These are phyloP conservation scores for Excalfactoria chinensis DNA, from an alignment of 2,113 vertebrate genomes.

Conservation along the genomic window DNA sequence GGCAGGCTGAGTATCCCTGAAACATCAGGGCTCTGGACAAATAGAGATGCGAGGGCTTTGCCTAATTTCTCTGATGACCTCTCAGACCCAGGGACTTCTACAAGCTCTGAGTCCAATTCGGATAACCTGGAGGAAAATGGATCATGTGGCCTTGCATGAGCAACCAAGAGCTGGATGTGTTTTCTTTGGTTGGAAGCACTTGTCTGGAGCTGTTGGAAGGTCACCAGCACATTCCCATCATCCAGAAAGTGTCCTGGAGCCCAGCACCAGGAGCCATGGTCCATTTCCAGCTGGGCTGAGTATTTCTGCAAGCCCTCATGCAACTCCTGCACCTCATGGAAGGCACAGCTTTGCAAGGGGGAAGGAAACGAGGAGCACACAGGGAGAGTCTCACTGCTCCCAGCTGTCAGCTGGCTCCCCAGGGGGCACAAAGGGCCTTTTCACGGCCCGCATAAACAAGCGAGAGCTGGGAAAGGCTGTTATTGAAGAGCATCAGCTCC, in stretches of 20 bases:
- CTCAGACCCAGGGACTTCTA: background rate
- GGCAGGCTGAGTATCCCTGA: background rate
- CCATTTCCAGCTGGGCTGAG: background rate
- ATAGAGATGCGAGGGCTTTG: background rate
- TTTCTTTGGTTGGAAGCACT: background rate
- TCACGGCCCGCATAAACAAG: constrained; percentile 67
- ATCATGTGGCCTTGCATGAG: background rate
- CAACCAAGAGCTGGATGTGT: background rate
- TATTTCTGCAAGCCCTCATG: fast-evolving
- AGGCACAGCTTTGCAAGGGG: background rate
- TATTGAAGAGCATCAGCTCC: constrained; percentile 51
- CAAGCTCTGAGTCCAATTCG: background rate
- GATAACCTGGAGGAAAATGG: background rate
- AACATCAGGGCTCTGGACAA: background rate
- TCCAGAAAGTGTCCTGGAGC: background rate
- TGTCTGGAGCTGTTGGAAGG: background rate
- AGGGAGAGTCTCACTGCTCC: constrained; percentile 7
- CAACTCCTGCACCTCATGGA: background rate
- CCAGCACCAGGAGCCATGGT: fast-evolving
- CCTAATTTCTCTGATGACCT: background rate
- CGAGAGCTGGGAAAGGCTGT: constrained; percentile 39
- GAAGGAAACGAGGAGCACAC: background rate
- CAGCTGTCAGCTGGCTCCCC: constrained; percentile 15
- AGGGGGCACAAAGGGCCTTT: constrained; percentile 63
- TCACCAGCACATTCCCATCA: background rate